Base-by-base conservation (phyloP, 2,113 vertebrate species). In the Genyomyrus donnyi region DNA sequence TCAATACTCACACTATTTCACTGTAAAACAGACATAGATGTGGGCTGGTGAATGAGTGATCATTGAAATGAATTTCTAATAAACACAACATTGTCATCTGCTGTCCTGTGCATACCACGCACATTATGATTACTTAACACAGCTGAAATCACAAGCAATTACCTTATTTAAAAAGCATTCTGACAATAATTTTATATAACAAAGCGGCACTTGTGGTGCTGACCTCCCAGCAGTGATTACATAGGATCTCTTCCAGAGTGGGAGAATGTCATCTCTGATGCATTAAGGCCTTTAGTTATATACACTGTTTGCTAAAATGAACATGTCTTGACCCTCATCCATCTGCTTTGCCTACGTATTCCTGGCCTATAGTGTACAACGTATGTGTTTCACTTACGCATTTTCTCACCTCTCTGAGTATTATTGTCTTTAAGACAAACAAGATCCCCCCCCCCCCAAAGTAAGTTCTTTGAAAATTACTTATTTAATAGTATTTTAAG, bases 91-190 rank as follows among this genome's bases (percentile, higher is more conserved):
- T 42, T 80, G 35, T 80, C 74, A 80, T 80, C 74, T 80, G 10
- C 74, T 35, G 35, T 80, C 35, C 74, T 80, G 74, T 39, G 15
- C 15, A 80, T 8, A 80, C 74, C 74, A 80, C 74, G 74, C 45
- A 86, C 84, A 49, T n/a, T 86, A 49, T 31, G 48, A 86, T 86
- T n/a, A 86, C 45, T 86, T 48, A 50, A 31, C 7, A 49, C 19
- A 86, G 42, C 84, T 85, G 46, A 85, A 85, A 85, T 85, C 46
- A 85, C 45, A 49, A 49, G 42, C 46, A 85, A 85, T 85, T 48
- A 48, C 45, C 45, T 27, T 49, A 85, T 49, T 48, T 85, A 48
- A 45, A 85, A 45, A n/a, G 46, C 48, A 27, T 86, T 86, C 46
- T 31, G n/a, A 86, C n/a, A 86, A 50, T 86, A 42, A 80, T 80